These are phyloP conservation scores for Drosophila gaucha DNA, from an alignment of 2,888 invertebrate genomes.

Conservation along the genomic window DNA sequence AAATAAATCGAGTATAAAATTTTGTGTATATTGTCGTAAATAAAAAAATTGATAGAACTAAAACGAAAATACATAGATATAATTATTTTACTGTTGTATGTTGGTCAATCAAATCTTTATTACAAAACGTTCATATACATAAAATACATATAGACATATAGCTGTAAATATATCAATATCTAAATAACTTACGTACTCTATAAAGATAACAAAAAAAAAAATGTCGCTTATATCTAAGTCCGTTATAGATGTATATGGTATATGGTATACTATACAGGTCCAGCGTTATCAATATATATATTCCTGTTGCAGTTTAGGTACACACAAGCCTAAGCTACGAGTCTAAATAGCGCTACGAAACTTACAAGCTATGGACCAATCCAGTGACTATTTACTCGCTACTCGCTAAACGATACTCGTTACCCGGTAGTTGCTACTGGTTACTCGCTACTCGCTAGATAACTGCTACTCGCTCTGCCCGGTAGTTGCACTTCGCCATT, in stretches of 20 bases:
- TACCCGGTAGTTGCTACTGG: slow-evolving; percentile 19
- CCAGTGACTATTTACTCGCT: slow-evolving; percentile 44
- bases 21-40: slow-evolving; percentile 79
- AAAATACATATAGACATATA: slow-evolving; percentile 21
- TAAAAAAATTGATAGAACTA: slow-evolving; percentile 63
- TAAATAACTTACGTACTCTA: slow-evolving; percentile 34
- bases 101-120: slow-evolving; percentile 53
- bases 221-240: slow-evolving; percentile 19
- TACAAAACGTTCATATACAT: slow-evolving; percentile 34
- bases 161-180: slow-evolving; percentile 28
- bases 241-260: slow-evolving; percentile 18
- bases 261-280: slow-evolving; percentile 14
- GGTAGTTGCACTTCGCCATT: not conserved
- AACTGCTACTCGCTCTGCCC: not conserved
- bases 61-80: not conserved
- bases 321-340: slow-evolving; percentile 20
- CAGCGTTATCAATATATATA: slow-evolving; percentile 18
- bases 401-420: slow-evolving; percentile 27
- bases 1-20: slow-evolving; percentile 66
- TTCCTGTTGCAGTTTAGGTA: slow-evolving; percentile 17
- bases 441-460: slow-evolving; percentile 11
- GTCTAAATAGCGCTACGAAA: slow-evolving; percentile 23
- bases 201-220: slow-evolving; percentile 43
- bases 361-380: slow-evolving; percentile 66
- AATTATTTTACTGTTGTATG: not conserved